Percentiles rank a stretch among this genome's conserved stretches.
phyloP scores from a whole-genome alignment of 2,797 vertebrate species.

The Distichodus sexfasciatus region DNA sequence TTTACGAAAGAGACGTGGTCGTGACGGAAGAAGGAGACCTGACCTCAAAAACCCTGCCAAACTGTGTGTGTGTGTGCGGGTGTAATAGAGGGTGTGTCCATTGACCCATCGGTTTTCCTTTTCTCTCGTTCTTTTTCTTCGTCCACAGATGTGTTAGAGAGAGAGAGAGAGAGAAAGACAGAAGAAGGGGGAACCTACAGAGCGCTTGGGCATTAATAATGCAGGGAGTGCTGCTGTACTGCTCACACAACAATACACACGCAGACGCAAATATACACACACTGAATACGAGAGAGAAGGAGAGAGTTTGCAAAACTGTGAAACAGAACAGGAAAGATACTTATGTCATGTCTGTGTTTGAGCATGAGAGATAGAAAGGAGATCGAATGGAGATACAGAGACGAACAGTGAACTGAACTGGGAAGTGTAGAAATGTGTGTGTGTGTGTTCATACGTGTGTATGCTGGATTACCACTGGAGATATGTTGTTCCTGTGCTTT shows the following conservation, averaged over 20 bases:
- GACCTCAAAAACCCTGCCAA: too few relatives aligned
- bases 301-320: neutral
- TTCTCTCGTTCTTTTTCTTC: neutral
- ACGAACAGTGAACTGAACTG: too few relatives aligned
- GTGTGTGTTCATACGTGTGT: too few relatives aligned
- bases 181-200: constrained; percentile 20
- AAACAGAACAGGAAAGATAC: neutral
- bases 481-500: too few relatives aligned
- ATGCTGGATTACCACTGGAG: too few relatives aligned
- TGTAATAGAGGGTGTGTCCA: neutral
- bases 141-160: constrained; percentile 8
- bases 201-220: constrained; percentile 48
- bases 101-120: too few relatives aligned
- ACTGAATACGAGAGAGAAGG: constrained; percentile 18
- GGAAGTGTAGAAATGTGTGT: too few relatives aligned
- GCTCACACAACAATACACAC: constrained; percentile 27
- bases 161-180: constrained; percentile 7
- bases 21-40: neutral
- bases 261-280: constrained; percentile 8
- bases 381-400: too few relatives aligned
- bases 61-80: too few relatives aligned
- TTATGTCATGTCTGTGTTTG: neutral
- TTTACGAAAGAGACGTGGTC: neutral
- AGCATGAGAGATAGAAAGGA: too few relatives aligned
- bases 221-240: constrained; percentile 34